A percentile compares a stretch with the other conserved stretches of the same genome.
phyloP scores from a whole-genome alignment of 2,797 vertebrate genomes.

The Gallirallus australis region DNA sequence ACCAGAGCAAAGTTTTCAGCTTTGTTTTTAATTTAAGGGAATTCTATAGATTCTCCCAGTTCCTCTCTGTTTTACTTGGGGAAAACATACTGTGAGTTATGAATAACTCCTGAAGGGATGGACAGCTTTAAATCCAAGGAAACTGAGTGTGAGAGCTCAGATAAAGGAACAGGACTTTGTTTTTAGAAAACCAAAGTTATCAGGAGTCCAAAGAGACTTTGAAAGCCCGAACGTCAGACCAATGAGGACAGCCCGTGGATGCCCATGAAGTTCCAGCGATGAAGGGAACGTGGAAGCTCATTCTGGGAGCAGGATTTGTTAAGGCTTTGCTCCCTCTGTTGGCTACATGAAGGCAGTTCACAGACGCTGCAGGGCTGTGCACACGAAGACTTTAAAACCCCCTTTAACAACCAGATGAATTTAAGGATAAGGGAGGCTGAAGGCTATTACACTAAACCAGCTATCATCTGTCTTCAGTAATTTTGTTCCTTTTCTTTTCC shows the following conservation, averaged over 20 bases:
- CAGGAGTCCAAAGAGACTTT: not conserved
- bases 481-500: not conserved
- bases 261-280: not conserved
- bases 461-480: not conserved
- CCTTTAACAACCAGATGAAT: not conserved
- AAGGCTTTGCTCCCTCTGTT: constrained; percentile 45
- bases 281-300: not conserved
- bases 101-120: not conserved
- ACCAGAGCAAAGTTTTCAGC: not conserved
- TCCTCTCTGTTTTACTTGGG: not conserved
- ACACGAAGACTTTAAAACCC: not conserved
- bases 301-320: not conserved
- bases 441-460: not conserved
- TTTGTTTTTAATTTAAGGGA: not conserved
- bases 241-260: not conserved
- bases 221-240: not conserved
- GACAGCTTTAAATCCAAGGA: not conserved
- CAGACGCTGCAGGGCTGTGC: not conserved
- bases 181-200: not conserved
- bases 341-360: not conserved
- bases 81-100: not conserved
- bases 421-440: not conserved
- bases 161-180: not conserved
- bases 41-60: not conserved
- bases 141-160: not conserved